Evolutionary conservation across 1,140 invertebrate genomes (phyloP).

Genomic region (Hyposmocoma kahamanoa): DNA sequence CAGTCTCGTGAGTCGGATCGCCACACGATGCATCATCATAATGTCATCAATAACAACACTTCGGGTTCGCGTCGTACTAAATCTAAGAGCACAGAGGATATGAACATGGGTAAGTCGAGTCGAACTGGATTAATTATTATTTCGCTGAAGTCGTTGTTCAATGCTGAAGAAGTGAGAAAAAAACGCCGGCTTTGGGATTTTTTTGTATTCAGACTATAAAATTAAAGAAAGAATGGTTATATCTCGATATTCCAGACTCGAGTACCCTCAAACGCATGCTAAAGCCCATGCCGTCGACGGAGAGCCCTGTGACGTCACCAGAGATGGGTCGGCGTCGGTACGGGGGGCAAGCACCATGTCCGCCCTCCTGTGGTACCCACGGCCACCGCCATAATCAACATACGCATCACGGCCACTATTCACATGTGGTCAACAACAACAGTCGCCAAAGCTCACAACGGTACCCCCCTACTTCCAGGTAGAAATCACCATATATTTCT

Average conservation of each 20-base stretch:
- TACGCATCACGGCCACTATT: conserved; percentile 59
- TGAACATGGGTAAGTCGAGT: conserved; percentile 78
- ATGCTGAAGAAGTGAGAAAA: too few species aligned
- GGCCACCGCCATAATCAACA: conserved; percentile 69
- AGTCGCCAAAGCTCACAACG: conserved; percentile 55
- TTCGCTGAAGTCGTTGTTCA: too few species aligned
- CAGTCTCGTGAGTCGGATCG: conserved; percentile 76
- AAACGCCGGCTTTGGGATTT: too few species aligned
- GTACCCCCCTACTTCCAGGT: too few species aligned
- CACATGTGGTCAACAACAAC: conserved; percentile 59
- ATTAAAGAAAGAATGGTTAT: not conserved
- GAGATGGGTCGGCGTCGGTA: conserved; percentile 88
- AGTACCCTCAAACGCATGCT: conserved; percentile 94
- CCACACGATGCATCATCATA: conserved; percentile 76
- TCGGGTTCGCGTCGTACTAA: conserved; percentile 78
- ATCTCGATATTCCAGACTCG: conserved; percentile 79
- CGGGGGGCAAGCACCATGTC: conserved; percentile 67
- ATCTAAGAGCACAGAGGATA: conserved; percentile 92
- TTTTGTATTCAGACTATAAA: too few species aligned
- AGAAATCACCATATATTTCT: too few species aligned
- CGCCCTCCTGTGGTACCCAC: conserved; percentile 61
- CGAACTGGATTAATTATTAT: too few species aligned
- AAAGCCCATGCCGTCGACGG: conserved; percentile 91
- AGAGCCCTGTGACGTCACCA: conserved; percentile 90
- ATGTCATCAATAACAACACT: conserved; percentile 82